phyloP scores from a whole-genome alignment of 1,140 invertebrate species.

The Leptopilina clavipes region DNA sequence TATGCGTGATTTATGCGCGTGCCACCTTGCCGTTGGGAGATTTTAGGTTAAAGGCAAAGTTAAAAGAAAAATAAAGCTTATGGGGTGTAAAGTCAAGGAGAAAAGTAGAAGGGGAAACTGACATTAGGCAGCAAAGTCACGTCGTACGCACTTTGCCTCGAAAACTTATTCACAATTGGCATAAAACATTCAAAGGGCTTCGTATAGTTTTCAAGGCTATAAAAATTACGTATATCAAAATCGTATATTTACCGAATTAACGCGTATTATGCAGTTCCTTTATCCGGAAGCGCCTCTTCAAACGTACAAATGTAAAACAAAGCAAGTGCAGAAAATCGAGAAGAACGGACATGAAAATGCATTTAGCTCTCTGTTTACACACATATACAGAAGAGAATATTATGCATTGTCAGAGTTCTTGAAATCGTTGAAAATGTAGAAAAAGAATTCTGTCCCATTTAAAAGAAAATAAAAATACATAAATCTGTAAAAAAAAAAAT shows the following conservation, averaged over 20 bases:
- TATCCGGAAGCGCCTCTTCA: neutral
- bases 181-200: conserved; percentile 13
- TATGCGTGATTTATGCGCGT: conserved; percentile 73
- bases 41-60: conserved; percentile 73
- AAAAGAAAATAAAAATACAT: too few relatives aligned
- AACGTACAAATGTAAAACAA: conserved; percentile 12
- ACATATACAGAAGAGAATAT: neutral
- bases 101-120: conserved; percentile 40
- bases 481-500: too few relatives aligned
- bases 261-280: conserved; percentile 3
- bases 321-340: conserved; percentile 23
- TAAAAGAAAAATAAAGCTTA: conserved; percentile 76
- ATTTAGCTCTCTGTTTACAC: conserved; percentile 52
- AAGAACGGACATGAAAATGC: conserved; percentile 50
- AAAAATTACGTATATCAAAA: conserved; percentile 2
- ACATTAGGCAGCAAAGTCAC: conserved; percentile 32
- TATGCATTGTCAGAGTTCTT: conserved; percentile 10
- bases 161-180: conserved; percentile 31
- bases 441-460: neutral
- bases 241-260: conserved; percentile 4
- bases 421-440: conserved; percentile 34
- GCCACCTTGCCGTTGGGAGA: conserved; percentile 66
- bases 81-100: conserved; percentile 69
- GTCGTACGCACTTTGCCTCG: conserved; percentile 20
- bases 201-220: neutral